phyloP scores from a whole-genome alignment of 35 echinoderm and acorn worm genomes.

The Nesometra sesokonis region DNA sequence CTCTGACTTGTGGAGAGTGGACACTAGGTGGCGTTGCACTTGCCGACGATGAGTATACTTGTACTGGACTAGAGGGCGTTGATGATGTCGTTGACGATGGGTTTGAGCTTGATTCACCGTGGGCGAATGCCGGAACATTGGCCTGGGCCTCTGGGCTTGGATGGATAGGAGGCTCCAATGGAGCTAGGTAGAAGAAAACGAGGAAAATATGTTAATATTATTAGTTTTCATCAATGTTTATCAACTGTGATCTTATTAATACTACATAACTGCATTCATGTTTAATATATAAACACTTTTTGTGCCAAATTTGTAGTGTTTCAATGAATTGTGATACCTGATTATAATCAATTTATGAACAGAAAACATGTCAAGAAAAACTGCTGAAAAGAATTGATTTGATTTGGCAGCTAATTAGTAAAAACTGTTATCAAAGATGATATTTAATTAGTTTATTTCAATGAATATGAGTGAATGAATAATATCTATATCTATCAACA shows the following conservation, averaged over 20 bases:
- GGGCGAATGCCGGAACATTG: constrained; percentile 41
- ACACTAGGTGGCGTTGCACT: constrained; percentile 61
- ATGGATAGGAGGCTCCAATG: background rate
- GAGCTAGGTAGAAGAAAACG: background rate
- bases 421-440: too few relatives aligned
- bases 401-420: too few relatives aligned
- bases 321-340: too few relatives aligned
- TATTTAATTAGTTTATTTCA: too few relatives aligned
- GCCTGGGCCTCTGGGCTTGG: background rate
- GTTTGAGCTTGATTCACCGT: constrained; percentile 84
- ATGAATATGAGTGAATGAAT: too few relatives aligned
- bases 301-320: too few relatives aligned
- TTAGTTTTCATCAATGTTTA: background rate
- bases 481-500: too few relatives aligned
- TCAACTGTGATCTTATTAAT: background rate
- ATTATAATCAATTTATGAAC: too few relatives aligned
- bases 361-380: too few relatives aligned
- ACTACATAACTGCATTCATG: background rate
- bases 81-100: constrained; percentile 94
- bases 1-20: background rate
- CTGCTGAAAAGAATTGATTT: too few relatives aligned
- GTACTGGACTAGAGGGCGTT: constrained; percentile 81
- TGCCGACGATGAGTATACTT: constrained; percentile 46
- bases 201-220: background rate
- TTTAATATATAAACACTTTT: too few relatives aligned